Evolutionary conservation across 2,888 invertebrate species (phyloP).

Genomic region (Podabrus alpinus): DNA sequence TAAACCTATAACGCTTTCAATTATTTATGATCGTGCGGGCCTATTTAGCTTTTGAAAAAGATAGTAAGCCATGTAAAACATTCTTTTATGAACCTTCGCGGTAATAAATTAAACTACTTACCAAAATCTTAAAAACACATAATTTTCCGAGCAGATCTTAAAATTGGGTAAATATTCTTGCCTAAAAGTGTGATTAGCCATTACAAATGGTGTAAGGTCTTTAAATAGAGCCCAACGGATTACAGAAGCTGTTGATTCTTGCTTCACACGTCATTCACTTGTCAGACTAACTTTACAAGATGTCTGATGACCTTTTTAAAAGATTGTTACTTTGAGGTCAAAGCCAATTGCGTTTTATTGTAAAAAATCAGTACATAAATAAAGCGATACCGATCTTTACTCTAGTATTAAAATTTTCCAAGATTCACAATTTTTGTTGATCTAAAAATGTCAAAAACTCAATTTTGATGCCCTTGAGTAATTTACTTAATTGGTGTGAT

Average conservation of each 20-base stretch:
- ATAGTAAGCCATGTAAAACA: not conserved
- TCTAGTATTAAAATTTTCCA: not conserved
- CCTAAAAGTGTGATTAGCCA: conserved; percentile 2
- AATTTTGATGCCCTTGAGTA: not conserved
- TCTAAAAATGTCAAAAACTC: not conserved
- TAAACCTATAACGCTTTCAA: not conserved
- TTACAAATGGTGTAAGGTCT: conserved; percentile 14
- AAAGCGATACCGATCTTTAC: not conserved
- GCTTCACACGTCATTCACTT: conserved; percentile 48
- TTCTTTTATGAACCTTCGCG: not conserved
- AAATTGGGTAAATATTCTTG: not conserved
- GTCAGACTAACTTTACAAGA: conserved; percentile 46
- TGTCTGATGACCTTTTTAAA: conserved; percentile 44
- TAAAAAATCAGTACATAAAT: not conserved
- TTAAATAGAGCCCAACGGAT: conserved; percentile 17
- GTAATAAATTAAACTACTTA: not conserved
- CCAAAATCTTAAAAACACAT: not conserved
- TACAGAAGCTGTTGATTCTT: conserved; percentile 38
- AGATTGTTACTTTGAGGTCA: conserved; percentile 40
- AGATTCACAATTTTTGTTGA: not conserved
- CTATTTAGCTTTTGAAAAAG: not conserved
- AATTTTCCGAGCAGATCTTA: not conserved
- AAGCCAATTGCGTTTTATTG: conserved; percentile 8
- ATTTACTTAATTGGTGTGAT: not conserved
- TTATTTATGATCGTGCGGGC: not conserved